Base-by-base conservation (phyloP, 2,888 invertebrate genomes). In the Eustalomyia histrio region DNA sequence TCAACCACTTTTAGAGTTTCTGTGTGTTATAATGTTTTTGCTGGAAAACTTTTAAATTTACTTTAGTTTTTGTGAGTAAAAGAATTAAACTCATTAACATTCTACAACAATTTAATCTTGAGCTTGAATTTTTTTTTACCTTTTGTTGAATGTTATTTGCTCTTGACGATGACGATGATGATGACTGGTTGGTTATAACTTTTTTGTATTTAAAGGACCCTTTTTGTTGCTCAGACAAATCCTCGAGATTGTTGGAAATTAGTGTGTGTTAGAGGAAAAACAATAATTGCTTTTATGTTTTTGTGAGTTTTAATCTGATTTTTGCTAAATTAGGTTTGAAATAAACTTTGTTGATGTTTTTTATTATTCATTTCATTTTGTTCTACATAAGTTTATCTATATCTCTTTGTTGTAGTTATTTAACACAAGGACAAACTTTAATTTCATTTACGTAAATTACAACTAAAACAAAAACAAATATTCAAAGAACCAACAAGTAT, bases 291-390 rank as follows among this genome's bases (percentile, higher is more conserved):
- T 73, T 64, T 75, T 76, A 60, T 80, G 68, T 52, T 76, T 67
- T 52, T 73, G 68, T 50, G 16, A 75, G 55, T 80, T 80, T 81
- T 81, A 81, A 81, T 81, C 80, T 74, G 80, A 81, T 81, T 81
- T 76, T 76, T 81, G 73, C 80, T 74, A 69, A 81, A 81, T 81
- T 76, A 81, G 80, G 80, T 81, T 81, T 81, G 50, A 81, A 81
- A 81, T 76, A 74, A 81, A 81, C 69, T 81, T 81, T 63, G 73
- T 64, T 67, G 16, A 55, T 63, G 65, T 63, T 12, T 17, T 55
- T 18, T 60, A 29, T 29, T 29, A 29, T 29, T 29, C 29, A 6
- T 29, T 29, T 29, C 4, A 6, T 47, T 52, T 63, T 76, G 12
- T 53, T 75, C n/a, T 57, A 43, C 7, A 29, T 8, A 55, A 69